phyloP scores from a whole-genome alignment of 2,888 invertebrate species.

The Trachelus stipa region DNA sequence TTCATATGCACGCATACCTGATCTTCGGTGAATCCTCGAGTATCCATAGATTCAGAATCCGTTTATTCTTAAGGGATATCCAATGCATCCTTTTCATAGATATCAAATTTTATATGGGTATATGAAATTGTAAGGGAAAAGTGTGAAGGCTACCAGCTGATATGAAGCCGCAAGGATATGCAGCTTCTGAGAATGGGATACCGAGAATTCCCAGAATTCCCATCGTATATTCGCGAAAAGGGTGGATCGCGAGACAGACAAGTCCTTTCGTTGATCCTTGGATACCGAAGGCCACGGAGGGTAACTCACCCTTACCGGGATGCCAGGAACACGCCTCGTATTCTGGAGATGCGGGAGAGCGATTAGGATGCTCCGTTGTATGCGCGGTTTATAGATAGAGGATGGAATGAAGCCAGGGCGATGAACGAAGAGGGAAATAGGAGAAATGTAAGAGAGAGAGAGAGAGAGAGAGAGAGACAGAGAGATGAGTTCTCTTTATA shows the following conservation, averaged over 20 bases:
- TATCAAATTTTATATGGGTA: background rate
- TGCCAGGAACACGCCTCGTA: slow-evolving; percentile 25
- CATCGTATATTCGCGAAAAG: slow-evolving; percentile 31
- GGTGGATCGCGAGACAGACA: slow-evolving; percentile 29
- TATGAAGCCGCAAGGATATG: slow-evolving; percentile 40
- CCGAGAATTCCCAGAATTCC: slow-evolving; percentile 40
- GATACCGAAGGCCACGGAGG: slow-evolving; percentile 25
- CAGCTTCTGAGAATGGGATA: slow-evolving; percentile 41
- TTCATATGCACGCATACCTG: too few relatives aligned
- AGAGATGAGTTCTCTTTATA: slow-evolving; percentile 37
- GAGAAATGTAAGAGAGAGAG: slow-evolving; percentile 10
- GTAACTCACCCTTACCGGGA: slow-evolving; percentile 1
- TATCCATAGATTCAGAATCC: background rate
- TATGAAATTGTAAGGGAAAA: background rate
- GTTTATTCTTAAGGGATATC: background rate
- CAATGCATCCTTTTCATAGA: background rate
- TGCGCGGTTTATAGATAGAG: slow-evolving; percentile 32
- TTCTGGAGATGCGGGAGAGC: slow-evolving; percentile 41
- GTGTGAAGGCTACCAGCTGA: slow-evolving; percentile 29
- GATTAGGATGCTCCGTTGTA: slow-evolving; percentile 45
- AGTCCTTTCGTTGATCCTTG: slow-evolving; percentile 37
- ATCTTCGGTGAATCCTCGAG: too few relatives aligned
- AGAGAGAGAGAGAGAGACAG: slow-evolving; percentile 29
- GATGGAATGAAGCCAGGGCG: slow-evolving; percentile 14
- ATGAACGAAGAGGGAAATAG: background rate